phyloP scores from a whole-genome alignment of 2,888 invertebrate species.

The Melanchra persicariae region DNA sequence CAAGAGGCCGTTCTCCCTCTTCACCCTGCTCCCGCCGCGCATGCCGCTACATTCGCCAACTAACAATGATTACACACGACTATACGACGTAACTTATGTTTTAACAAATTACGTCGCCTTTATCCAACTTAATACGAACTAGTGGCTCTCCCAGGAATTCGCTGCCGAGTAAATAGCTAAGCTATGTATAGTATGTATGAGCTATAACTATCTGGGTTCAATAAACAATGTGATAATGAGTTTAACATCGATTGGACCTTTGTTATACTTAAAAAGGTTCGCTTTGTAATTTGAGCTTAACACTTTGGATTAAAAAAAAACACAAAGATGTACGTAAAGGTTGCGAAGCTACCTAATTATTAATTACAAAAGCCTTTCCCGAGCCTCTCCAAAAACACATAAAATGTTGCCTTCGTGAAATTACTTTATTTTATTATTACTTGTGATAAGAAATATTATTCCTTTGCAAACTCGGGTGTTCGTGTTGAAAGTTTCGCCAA shows the following conservation, averaged over 20 bases:
- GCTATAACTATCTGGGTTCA: slow-evolving; percentile 19
- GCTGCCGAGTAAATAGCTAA: slow-evolving; percentile 28
- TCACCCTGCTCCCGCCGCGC: slow-evolving; percentile 31
- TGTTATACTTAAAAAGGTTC: slow-evolving; percentile 5
- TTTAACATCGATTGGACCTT: slow-evolving; percentile 11
- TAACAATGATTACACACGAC: slow-evolving; percentile 61
- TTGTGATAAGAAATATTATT: slow-evolving; percentile 57
- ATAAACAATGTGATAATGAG: slow-evolving; percentile 22
- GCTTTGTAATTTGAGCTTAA: slow-evolving; percentile 23
- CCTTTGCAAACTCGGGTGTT: slow-evolving; percentile 43
- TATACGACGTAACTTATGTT: slow-evolving; percentile 58
- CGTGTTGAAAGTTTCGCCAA: slow-evolving; percentile 52
- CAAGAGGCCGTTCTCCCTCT: slow-evolving; percentile 49
- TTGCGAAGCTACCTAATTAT: slow-evolving; percentile 14
- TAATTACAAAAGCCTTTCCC: slow-evolving; percentile 30
- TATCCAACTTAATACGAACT: slow-evolving; percentile 54
- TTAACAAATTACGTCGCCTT: slow-evolving; percentile 53
- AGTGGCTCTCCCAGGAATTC: slow-evolving; percentile 54
- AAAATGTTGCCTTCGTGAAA: slow-evolving; percentile 33
- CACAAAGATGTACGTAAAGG: neutral
- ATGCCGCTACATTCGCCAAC: slow-evolving; percentile 53
- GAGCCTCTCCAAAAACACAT: slow-evolving; percentile 3
- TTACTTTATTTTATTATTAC: slow-evolving; percentile 50
- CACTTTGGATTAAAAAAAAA: slow-evolving; percentile 13
- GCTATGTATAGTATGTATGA: slow-evolving; percentile 17